phyloP scores from a whole-genome alignment of 2,888 invertebrate species.

The Melanchra persicariae region DNA sequence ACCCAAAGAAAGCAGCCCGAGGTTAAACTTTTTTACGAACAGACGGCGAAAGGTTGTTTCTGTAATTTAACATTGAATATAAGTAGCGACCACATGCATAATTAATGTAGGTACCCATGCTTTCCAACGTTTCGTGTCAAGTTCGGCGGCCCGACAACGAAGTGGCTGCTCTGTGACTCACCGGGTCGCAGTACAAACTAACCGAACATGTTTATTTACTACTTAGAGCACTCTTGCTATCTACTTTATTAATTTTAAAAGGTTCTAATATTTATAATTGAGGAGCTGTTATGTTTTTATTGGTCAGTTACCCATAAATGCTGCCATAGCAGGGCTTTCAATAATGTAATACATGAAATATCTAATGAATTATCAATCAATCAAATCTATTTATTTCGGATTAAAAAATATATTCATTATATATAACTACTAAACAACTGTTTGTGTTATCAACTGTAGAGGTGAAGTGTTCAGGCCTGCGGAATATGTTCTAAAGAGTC shows the following conservation, averaged over 20 bases:
- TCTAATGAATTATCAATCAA: too few relatives aligned
- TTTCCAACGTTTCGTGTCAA: conserved; percentile 57
- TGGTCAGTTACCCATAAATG: not conserved
- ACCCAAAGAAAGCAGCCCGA: conserved; percentile 47
- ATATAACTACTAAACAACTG: too few relatives aligned
- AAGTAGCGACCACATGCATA: conserved; percentile 42
- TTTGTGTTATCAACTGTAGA: too few relatives aligned
- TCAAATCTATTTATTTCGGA: too few relatives aligned
- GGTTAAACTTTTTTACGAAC: conserved; percentile 30
- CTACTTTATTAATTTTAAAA: conserved; percentile 18
- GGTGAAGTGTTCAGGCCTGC: too few relatives aligned
- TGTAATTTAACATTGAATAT: conserved; percentile 50
- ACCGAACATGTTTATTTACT: conserved; percentile 70
- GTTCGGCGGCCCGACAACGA: conserved; percentile 49
- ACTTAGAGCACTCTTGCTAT: conserved; percentile 55
- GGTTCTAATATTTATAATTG: conserved; percentile 29
- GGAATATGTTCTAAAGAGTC: too few relatives aligned
- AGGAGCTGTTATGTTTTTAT: conserved; percentile 5
- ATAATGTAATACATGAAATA: not conserved
- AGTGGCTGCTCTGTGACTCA: conserved; percentile 64
- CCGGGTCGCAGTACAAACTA: conserved; percentile 53
- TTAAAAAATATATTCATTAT: too few relatives aligned
- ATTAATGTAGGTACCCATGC: conserved; percentile 52
- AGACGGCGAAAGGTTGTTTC: conserved; percentile 33
- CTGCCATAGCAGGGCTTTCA: not conserved